Conservation (phyloP, 64 coral and sea anemone species). For the Trachythela sp. region DNA sequence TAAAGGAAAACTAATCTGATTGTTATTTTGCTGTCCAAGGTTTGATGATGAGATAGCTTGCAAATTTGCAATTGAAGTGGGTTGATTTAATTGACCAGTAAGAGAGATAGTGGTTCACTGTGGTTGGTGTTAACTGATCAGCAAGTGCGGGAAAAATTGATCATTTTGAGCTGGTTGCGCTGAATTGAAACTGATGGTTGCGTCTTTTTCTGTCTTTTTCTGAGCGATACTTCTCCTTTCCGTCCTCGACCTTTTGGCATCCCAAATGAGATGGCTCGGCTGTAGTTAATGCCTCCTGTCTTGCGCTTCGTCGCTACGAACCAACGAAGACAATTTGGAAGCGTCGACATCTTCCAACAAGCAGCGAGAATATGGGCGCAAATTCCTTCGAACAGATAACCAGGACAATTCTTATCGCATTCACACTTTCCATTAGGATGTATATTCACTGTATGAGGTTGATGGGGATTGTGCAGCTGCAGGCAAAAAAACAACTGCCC, state of each 20-base stretch:
- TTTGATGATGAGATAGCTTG: neutral
- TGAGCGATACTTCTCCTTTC: neutral
- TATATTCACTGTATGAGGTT: neutral
- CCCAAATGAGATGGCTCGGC: neutral
- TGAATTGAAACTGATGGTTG: neutral
- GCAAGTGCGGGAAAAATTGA: neutral
- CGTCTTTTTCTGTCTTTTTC: constrained; percentile 14
- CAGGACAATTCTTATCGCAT: neutral
- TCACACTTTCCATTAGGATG: neutral
- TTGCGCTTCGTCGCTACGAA: neutral
- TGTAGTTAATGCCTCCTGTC: constrained; percentile 19
- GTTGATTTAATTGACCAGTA: neutral
- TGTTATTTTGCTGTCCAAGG: neutral
- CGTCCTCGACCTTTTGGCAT: neutral
- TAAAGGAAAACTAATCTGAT: neutral
- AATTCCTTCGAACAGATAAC: neutral
- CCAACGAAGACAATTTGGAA: neutral
- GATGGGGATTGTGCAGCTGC: neutral
- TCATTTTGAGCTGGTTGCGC: neutral
- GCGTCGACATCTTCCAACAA: neutral
- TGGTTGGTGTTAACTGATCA: neutral
- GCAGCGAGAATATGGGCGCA: neutral
- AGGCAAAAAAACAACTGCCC: too few species aligned
- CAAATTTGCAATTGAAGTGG: neutral
- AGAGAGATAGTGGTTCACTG: neutral